These are phyloP conservation scores for cattle (Bos taurus) DNA, from an alignment of 2,113 vertebrate genomes.

Conservation along the genomic window DNA sequence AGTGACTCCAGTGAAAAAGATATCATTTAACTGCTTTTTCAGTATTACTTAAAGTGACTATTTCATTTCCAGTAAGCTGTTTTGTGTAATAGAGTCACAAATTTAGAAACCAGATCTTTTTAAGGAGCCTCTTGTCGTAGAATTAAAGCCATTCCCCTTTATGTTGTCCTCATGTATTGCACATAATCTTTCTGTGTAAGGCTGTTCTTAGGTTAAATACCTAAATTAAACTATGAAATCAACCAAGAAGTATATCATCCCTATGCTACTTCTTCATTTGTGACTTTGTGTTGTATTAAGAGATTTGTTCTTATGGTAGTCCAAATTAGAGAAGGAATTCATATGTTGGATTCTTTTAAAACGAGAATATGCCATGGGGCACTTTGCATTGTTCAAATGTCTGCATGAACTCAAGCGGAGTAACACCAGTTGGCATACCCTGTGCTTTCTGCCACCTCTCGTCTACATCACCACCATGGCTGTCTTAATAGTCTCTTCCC, in stretches of 20 bases:
- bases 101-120: background rate
- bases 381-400: background rate
- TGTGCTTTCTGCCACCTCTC: conserved; percentile 39
- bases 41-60: background rate
- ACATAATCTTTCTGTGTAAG: background rate
- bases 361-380: background rate
- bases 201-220: background rate
- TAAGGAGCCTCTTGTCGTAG: background rate
- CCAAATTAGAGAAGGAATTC: background rate
- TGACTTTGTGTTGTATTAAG: background rate
- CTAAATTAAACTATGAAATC: background rate
- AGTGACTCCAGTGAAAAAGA: background rate
- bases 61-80: background rate
- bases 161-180: background rate
- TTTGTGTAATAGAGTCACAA: background rate
- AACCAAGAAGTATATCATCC: background rate
- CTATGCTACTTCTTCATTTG: background rate
- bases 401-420: background rate
- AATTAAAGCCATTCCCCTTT: background rate
- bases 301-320: background rate
- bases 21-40: background rate
- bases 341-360: background rate
- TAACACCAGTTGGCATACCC: background rate
- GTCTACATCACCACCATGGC: background rate
- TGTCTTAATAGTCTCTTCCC: background rate